phyloP scores from a whole-genome alignment of 1,140 invertebrate species.

The Pseudachorutes palmiensis region DNA sequence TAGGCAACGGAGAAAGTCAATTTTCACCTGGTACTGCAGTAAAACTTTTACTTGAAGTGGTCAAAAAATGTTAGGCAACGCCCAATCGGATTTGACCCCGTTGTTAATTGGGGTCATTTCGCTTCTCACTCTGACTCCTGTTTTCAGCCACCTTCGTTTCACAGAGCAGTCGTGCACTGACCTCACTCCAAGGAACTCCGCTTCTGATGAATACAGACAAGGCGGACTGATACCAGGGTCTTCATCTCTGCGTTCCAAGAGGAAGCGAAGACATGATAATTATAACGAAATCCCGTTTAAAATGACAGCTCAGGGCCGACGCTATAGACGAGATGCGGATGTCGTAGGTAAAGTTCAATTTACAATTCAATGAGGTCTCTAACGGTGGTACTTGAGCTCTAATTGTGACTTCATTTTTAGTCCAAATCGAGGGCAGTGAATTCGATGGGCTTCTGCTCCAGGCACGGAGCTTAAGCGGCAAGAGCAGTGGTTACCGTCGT shows the following conservation, averaged over 20 bases:
- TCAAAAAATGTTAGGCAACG: too few relatives aligned
- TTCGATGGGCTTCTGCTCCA: constrained; percentile 34
- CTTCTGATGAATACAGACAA: too few relatives aligned
- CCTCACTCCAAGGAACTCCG: constrained; percentile 26
- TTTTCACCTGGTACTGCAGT: too few relatives aligned
- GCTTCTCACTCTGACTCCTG: background rate
- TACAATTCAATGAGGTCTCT: background rate
- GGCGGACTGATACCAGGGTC: too few relatives aligned
- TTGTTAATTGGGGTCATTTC: too few relatives aligned
- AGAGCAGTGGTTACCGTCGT: background rate
- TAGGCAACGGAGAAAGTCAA: too few relatives aligned
- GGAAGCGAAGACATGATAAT: background rate
- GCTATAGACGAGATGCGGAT: constrained; percentile 31
- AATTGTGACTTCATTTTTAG: constrained; percentile 22
- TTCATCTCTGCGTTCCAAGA: too few relatives aligned
- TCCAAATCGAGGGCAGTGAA: constrained; percentile 31
- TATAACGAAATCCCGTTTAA: constrained; percentile 18
- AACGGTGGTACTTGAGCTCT: background rate
- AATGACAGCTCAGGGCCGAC: constrained; percentile 18
- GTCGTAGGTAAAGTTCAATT: constrained; percentile 25
- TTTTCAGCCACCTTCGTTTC: constrained; percentile 16
- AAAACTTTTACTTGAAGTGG: too few relatives aligned
- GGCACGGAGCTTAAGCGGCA: constrained; percentile 17
- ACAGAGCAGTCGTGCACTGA: constrained; percentile 30
- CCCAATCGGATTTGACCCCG: too few relatives aligned